Base-by-base conservation (phyloP, 2,113 vertebrate genomes). In the Labrus mixtus region DNA sequence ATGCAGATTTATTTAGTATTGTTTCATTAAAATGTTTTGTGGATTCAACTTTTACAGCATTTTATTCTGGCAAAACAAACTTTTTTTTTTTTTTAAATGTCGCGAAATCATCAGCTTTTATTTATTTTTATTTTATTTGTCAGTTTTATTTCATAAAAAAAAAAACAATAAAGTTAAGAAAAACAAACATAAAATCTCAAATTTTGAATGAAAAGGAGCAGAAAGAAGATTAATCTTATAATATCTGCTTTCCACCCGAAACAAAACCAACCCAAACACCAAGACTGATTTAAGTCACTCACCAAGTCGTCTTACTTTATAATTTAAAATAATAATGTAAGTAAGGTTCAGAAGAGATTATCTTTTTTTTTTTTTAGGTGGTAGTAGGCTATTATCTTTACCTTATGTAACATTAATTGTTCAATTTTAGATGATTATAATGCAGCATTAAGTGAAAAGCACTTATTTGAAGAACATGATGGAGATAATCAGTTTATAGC, bases 41-140 rank as follows among this genome's bases (percentile, higher is more conserved):
- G 0, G 17, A 11, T 20, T 50, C 8, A 25, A 0, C 1, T 46
- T 17, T 4, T 0, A 0, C 0, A 23, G 0, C 17, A 64, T 84
- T 88, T 81, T 72, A 57, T 15, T 72, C 78, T 1, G 89, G 85
- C 87, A 87, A 60, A 60, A 0, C 4, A 12, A 9, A 33, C 6
- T n/a, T n/a, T n/a, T n/a, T n/a, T n/a, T n/a, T n/a, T n/a, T n/a
- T n/a, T n/a, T n/a, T n/a, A n/a, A n/a, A 51, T 17, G 22, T 76
- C 33, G 10, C 37, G 3, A 1, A 66, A 25, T 46, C 15, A n/a
- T n/a, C n/a, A n/a, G n/a, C n/a, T n/a, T n/a, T n/a, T n/a, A n/a
- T n/a, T n/a, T n/a, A n/a, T n/a, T n/a, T n/a, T n/a, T n/a, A n/a
- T n/a, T n/a, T n/a, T n/a, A n/a, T n/a, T n/a, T n/a, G n/a, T n/a